Evolutionary conservation across 2,888 invertebrate genomes (phyloP).

Genomic region (Eupithecia inturbata): DNA sequence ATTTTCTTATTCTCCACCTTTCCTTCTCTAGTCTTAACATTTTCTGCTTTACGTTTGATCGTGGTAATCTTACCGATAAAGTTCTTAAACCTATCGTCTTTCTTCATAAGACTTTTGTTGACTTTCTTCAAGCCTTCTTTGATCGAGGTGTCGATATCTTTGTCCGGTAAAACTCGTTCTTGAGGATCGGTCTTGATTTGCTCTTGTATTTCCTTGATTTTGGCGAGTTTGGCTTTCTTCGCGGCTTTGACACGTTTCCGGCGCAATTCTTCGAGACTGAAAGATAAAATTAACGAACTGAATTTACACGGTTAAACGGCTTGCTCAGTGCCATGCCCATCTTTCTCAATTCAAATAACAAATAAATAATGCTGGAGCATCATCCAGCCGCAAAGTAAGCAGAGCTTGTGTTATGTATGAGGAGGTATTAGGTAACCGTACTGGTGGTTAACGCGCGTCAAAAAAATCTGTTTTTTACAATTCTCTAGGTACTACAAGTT

Average conservation of each 20-base stretch:
- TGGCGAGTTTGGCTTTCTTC: conserved; percentile 73
- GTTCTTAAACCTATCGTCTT: conserved; percentile 76
- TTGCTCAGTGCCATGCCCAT: too few relatives aligned
- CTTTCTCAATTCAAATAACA: too few relatives aligned
- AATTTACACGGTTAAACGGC: too few relatives aligned
- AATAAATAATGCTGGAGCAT: too few relatives aligned
- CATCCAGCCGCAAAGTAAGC: too few relatives aligned
- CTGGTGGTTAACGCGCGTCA: too few relatives aligned
- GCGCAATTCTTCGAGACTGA: conserved; percentile 77
- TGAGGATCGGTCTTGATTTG: conserved; percentile 57
- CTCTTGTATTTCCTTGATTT: conserved; percentile 68
- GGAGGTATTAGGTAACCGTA: too few relatives aligned
- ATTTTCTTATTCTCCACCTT: conserved; percentile 13
- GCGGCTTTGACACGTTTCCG: conserved; percentile 73
- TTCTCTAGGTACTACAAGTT: too few relatives aligned
- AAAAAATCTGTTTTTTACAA: too few relatives aligned
- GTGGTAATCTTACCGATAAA: conserved; percentile 77
- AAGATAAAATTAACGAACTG: not conserved
- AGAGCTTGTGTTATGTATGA: too few relatives aligned
- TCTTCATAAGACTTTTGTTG: conserved; percentile 76
- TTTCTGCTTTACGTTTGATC: conserved; percentile 76
- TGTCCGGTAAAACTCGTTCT: conserved; percentile 54
- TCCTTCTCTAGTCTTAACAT: conserved; percentile 49
- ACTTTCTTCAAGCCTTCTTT: conserved; percentile 71
- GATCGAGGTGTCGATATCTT: conserved; percentile 67